These are phyloP conservation scores for Ceratosolen fusciceps DNA, from an alignment of 1,140 invertebrate species.

Conservation along the genomic window DNA sequence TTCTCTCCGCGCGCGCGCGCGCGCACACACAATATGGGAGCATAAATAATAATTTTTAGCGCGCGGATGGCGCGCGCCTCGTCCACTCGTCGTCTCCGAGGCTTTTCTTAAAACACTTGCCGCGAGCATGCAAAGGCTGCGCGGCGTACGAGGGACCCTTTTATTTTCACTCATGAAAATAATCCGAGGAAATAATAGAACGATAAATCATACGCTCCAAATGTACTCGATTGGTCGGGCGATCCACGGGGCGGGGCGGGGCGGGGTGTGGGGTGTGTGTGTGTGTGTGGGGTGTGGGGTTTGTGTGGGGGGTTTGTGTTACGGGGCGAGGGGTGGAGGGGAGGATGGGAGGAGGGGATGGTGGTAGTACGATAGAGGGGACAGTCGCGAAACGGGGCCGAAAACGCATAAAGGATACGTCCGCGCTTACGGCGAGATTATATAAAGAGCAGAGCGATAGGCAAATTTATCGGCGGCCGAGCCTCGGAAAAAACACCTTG, in stretches of 20 bases:
- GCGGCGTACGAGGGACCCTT: not conserved
- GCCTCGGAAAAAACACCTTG: constrained; percentile 55
- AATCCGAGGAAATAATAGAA: constrained; percentile 40
- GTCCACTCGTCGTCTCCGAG: not conserved
- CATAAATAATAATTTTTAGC: constrained; percentile 15
- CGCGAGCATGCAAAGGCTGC: not conserved
- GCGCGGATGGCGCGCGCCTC: not conserved
- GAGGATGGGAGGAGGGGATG: too few species aligned
- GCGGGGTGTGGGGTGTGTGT: too few species aligned
- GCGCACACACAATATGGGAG: not conserved
- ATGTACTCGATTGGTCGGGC: constrained; percentile 13
- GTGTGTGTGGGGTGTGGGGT: too few species aligned
- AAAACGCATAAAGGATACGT: constrained; percentile 34
- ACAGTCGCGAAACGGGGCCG: constrained; percentile 6
- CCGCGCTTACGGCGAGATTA: constrained; percentile 11
- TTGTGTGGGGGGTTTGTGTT: too few species aligned
- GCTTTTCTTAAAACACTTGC: constrained; percentile 5
- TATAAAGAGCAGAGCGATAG: constrained; percentile 15
- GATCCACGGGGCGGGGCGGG: not conserved
- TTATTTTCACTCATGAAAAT: not conserved
- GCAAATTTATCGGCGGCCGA: constrained; percentile 35
- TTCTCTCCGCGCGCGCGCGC: too few species aligned
- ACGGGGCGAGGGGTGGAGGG: too few species aligned
- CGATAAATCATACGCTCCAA: constrained; percentile 34
- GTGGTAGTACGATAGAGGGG: too few species aligned